These are phyloP conservation scores for Silurus meridionalis DNA, from an alignment of 2,113 vertebrate species.

Conservation along the genomic window DNA sequence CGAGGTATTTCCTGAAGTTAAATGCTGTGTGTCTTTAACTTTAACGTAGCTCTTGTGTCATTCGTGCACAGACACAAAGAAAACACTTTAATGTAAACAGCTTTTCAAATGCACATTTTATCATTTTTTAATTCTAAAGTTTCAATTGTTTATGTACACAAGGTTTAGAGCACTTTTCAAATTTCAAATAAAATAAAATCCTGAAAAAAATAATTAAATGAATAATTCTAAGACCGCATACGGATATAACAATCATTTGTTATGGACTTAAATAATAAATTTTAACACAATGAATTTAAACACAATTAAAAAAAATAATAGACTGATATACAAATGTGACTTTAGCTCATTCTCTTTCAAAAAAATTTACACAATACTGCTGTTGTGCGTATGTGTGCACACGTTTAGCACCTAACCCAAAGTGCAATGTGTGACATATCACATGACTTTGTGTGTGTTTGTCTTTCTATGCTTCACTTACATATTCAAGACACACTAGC, in stretches of 20 bases:
- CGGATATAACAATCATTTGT: background rate
- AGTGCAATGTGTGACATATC: conserved; percentile 11
- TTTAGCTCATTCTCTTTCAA: background rate
- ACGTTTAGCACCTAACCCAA: conserved; percentile 4
- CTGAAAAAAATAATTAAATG: background rate
- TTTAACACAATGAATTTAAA: background rate
- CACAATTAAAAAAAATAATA: background rate
- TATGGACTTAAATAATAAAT: background rate
- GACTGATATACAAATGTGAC: background rate
- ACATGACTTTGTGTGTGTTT: conserved; percentile 8
- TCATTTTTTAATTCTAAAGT: background rate
- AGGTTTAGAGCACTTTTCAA: background rate
- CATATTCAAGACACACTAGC: background rate
- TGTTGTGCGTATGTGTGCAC: background rate
- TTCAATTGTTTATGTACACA: background rate
- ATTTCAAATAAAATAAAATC: background rate
- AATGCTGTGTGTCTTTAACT: background rate
- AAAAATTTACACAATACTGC: background rate
- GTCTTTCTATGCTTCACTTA: background rate
- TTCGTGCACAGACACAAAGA: background rate
- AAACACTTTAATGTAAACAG: background rate
- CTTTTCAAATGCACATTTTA: background rate
- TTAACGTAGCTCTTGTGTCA: background rate
- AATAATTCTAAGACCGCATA: background rate
- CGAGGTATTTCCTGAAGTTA: conserved; percentile 22